Evolutionary conservation across 2,888 invertebrate species (phyloP).

Genomic region (Erebia epiphron): DNA sequence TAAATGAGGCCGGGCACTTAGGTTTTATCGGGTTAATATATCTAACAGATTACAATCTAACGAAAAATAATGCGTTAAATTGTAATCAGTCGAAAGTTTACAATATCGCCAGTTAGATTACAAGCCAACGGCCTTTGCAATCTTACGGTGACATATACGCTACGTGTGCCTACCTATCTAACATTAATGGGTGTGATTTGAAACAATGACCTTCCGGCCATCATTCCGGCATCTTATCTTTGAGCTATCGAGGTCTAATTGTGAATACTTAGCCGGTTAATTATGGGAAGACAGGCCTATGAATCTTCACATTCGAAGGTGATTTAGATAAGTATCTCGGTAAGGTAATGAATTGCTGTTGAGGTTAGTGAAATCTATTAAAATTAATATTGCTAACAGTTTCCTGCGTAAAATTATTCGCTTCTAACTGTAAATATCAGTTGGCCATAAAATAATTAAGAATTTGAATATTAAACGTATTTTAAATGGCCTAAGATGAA

Average conservation of each 20-base stretch:
- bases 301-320: slow-evolving; percentile 30
- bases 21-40: too few relatives aligned
- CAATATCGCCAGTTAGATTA: too few relatives aligned
- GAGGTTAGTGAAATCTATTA: slow-evolving; percentile 29
- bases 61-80: too few relatives aligned
- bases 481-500: neutral
- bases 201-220: neutral
- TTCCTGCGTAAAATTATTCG: slow-evolving; percentile 37
- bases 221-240: neutral
- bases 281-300: slow-evolving; percentile 27
- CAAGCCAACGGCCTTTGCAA: too few relatives aligned
- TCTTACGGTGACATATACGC: too few relatives aligned
- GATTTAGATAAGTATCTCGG: slow-evolving; percentile 35
- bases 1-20: too few relatives aligned
- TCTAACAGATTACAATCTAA: too few relatives aligned
- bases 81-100: too few relatives aligned
- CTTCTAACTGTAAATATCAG: slow-evolving; percentile 22
- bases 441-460: slow-evolving; percentile 11
- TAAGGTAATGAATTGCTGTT: slow-evolving; percentile 21
- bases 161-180: too few relatives aligned
- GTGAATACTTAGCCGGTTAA: slow-evolving; percentile 33
- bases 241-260: slow-evolving; percentile 20
- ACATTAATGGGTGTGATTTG: neutral
- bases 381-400: slow-evolving; percentile 36
- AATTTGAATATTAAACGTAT: slow-evolving; percentile 17